These are phyloP conservation scores for Chelonoidis abingdonii DNA, from an alignment of 2,113 vertebrate species.

Conservation along the genomic window DNA sequence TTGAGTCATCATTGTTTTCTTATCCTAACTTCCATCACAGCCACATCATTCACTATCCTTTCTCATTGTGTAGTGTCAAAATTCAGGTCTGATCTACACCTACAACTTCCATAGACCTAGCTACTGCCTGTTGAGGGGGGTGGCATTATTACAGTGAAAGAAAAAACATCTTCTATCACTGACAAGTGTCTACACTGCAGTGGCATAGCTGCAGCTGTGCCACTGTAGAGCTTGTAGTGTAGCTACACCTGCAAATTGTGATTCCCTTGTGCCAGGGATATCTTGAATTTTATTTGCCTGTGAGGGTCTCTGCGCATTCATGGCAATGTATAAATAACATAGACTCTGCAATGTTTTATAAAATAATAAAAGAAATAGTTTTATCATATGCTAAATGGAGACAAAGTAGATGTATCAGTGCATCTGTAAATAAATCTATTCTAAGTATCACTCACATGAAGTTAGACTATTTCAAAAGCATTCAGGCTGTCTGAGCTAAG, in stretches of 20 bases:
- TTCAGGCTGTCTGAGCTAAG: not conserved
- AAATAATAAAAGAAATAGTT: not conserved
- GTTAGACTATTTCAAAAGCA: not conserved
- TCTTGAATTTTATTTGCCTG: not conserved
- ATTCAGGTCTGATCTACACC: not conserved
- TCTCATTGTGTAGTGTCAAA: not conserved
- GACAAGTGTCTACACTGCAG: not conserved
- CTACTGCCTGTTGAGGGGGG: not conserved
- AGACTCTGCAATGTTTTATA: not conserved
- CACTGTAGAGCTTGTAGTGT: not conserved
- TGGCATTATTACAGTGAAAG: too few relatives aligned
- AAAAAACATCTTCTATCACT: not conserved
- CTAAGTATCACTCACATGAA: not conserved
- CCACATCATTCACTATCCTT: not conserved
- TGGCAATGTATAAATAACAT: not conserved
- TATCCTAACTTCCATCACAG: not conserved
- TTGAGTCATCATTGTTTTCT: not conserved
- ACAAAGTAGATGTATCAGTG: not conserved
- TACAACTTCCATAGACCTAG: too few relatives aligned
- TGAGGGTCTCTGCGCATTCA: not conserved
- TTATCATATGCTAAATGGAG: not conserved
- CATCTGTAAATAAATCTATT: not conserved
- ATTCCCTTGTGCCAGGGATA: not conserved
- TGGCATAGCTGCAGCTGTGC: not conserved
- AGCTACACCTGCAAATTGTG: not conserved